Base-by-base conservation (phyloP, 2,888 invertebrate species). In the Agrochola litura region DNA sequence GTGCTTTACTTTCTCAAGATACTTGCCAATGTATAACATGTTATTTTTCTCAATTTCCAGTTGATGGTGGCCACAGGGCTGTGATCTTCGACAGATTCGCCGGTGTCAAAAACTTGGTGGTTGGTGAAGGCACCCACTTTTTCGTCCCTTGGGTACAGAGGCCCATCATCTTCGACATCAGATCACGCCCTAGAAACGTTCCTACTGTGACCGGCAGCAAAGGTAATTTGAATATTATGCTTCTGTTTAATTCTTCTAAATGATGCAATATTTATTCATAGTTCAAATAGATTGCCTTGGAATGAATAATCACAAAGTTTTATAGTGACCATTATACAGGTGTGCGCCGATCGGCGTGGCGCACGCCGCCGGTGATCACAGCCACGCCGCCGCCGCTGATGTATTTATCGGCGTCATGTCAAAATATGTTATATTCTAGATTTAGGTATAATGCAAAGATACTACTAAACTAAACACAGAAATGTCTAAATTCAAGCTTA, bases 31-130 rank as follows among this genome's bases (percentile, higher is more conserved):
- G 0, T n/a, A 10, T 56, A 49, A 37, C 22, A 41, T 9, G 10
- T 41, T 43, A 2, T 74, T 30, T 54, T 54, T 68, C 61, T 66
- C 6, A 22, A 54, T 76, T 96, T 98, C 81, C 95, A 98, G 99
- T 99, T 94, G 99, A 99, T 94, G 99, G 99, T 91, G 99, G 99
- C 66, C 98, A 99, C 94, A 97, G 99, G 93, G 99, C 99, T 86
- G 99, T 99, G n/a, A 99, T 99, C 89, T 99, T 99, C 93, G 99
- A 99, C 96, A 98, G 99, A 93, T 99, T 99, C 95, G 97, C 98
- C 77, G 99, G 99, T 92, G 98, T 99, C 63, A 99, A 99, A 94
- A 98, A 98, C 86, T 95, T 97, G 73, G 99, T 99, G 19, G 98
- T 98, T 52, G 99, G 99, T 46, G 99, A 99, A 96, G 99, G 99